Evolutionary conservation across 2,113 vertebrate genomes (phyloP).

Genomic region (Anoplopoma fimbria): DNA sequence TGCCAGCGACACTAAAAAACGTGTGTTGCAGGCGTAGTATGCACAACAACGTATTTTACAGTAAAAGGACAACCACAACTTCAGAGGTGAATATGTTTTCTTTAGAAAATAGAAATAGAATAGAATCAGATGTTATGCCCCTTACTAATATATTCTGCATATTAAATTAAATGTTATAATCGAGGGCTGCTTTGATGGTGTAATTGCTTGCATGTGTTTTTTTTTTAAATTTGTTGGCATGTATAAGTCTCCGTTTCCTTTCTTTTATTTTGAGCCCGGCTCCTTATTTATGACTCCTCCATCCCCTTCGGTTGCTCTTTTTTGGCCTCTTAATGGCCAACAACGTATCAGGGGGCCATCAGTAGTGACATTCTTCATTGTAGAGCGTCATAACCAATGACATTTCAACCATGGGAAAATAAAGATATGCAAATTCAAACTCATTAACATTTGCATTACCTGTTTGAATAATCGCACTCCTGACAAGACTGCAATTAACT

Average conservation of each 20-base stretch:
- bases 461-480: conserved; percentile 99
- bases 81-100: conserved; percentile 24
- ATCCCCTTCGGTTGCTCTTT: conserved; percentile 80
- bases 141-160: conserved; percentile 6
- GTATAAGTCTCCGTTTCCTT: conserved; percentile 15
- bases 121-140: conserved; percentile 3
- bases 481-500: conserved; percentile 99
- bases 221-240: conserved; percentile 42
- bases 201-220: conserved; percentile 22
- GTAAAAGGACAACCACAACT: conserved; percentile 80
- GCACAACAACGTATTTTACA: conserved; percentile 39
- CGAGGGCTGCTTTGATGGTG: neutral
- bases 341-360: conserved; percentile 97
- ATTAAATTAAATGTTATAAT: conserved; percentile 10
- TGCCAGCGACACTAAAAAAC: conserved; percentile 71
- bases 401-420: conserved; percentile 99
- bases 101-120: neutral
- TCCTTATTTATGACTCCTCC: conserved; percentile 50
- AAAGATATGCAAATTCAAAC: conserved; percentile 99
- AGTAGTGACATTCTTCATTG: conserved; percentile 98
- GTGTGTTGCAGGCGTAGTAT: conserved; percentile 54
- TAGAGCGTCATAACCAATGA: conserved; percentile 99
- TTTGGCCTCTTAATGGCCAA: conserved; percentile 97
- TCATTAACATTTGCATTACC: conserved; percentile 99
- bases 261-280: neutral